A percentile compares a stretch with the other conserved stretches of the same genome.
Conservation (phyloP, 2,888 invertebrate genomes). For the Nomada lathburiana region DNA sequence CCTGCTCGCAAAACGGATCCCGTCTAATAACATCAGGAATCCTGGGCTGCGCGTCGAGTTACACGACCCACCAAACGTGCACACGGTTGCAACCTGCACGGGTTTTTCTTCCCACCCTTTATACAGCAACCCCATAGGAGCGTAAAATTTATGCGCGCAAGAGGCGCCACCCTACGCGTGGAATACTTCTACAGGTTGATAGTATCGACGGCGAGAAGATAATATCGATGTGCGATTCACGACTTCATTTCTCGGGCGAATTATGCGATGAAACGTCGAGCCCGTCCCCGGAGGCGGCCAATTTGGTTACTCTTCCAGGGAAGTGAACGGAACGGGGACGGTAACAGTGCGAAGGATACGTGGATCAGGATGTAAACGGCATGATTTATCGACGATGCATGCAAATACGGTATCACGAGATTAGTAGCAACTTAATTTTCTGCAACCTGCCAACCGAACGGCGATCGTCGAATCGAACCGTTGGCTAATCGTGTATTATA, state of each 20-base stretch:
- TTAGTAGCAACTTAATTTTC: conserved; percentile 6
- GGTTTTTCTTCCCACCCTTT: background rate
- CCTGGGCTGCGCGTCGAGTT: background rate
- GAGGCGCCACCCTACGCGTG: background rate
- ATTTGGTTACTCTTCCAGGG: conserved; percentile 14
- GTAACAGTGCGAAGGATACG: background rate
- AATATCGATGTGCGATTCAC: conserved; percentile 38
- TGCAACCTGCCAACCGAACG: background rate
- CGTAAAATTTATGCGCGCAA: conserved; percentile 40
- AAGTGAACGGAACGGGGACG: background rate
- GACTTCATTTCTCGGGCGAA: conserved; percentile 13
- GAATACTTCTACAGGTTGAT: conserved; percentile 42
- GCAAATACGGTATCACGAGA: background rate
- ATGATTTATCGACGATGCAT: conserved; percentile 12
- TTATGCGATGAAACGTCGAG: conserved; percentile 28
- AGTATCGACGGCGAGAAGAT: conserved; percentile 33
- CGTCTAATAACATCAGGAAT: background rate
- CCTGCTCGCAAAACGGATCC: background rate
- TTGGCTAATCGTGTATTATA: background rate
- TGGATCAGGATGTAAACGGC: background rate
- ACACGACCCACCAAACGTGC: background rate
- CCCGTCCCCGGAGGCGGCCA: conserved; percentile 2
- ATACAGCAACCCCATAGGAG: conserved; percentile 1
- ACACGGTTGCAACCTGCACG: background rate
- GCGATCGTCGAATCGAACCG: background rate